phyloP scores from a whole-genome alignment of 1,140 invertebrate species.

The Araneus ventricosus region DNA sequence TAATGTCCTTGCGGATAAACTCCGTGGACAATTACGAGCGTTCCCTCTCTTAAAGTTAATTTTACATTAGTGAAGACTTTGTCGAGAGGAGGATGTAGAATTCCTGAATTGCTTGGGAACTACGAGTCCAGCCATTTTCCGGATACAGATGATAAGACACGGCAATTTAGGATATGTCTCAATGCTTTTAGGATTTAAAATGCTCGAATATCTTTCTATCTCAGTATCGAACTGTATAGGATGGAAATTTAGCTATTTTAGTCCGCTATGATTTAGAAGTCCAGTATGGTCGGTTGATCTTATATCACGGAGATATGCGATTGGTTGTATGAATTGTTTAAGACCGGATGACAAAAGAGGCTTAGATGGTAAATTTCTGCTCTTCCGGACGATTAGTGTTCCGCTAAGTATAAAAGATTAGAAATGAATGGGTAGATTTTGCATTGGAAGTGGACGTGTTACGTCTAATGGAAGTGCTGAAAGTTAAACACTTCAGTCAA shows the following conservation, averaged over 20 bases:
- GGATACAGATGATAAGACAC: not conserved
- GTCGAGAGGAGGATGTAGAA: not conserved
- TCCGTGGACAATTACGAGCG: constrained; percentile 31
- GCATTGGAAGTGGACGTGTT: no score
- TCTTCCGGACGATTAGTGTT: no score
- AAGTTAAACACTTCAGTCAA: no score
- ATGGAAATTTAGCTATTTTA: not conserved
- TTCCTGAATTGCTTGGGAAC: not conserved
- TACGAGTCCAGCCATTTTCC: not conserved
- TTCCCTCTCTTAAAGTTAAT: constrained; percentile 48
- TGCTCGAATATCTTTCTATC: not conserved
- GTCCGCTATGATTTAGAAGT: not conserved
- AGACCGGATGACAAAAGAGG: no score
- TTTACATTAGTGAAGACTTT: constrained; percentile 44
- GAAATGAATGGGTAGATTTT: no score
- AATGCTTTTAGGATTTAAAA: not conserved
- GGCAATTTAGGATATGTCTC: not conserved
- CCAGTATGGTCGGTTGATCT: not conserved
- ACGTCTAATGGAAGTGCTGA: no score
- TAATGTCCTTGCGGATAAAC: constrained; percentile 31
- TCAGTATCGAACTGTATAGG: not conserved
- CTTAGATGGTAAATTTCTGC: no score
- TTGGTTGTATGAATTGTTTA: not conserved
- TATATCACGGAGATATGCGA: not conserved
- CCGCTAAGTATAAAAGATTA: no score